A percentile compares a stretch with the other conserved stretches of the same genome.
These are phyloP conservation scores for Lasius platythorax DNA, from an alignment of 2,888 invertebrate species.

Conservation along the genomic window DNA sequence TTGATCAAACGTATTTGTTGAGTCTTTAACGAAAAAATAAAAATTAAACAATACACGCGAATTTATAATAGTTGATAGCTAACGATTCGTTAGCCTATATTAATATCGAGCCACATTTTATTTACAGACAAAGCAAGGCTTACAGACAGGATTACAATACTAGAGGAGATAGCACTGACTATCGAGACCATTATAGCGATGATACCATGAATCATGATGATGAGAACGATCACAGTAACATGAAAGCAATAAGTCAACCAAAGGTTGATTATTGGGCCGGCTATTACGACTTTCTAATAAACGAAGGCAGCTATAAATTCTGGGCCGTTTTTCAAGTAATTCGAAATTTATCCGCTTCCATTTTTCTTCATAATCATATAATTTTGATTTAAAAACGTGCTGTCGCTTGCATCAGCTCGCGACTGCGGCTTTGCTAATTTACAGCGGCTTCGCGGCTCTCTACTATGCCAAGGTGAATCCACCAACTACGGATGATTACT, in stretches of 20 bases:
- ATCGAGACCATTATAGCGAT: slow-evolving; percentile 80
- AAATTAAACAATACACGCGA: background rate
- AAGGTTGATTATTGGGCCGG: slow-evolving; percentile 92
- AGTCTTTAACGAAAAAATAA: background rate
- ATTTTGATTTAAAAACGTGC: background rate
- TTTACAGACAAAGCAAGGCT: slow-evolving; percentile 75
- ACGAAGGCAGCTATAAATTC: slow-evolving; percentile 95
- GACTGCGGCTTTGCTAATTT: slow-evolving; percentile 92
- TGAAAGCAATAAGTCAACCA: slow-evolving; percentile 87
- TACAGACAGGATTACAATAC: slow-evolving; percentile 73
- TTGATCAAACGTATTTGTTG: background rate
- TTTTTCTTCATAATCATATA: background rate
- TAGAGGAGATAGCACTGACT: slow-evolving; percentile 57
- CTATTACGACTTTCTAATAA: slow-evolving; percentile 95
- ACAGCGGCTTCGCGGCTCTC: slow-evolving; percentile 94
- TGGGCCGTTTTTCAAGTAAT: slow-evolving; percentile 95
- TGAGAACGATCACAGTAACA: slow-evolving; percentile 64
- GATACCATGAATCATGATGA: slow-evolving; percentile 80
- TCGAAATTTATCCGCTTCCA: background rate
- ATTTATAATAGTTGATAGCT: background rate
- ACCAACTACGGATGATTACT: slow-evolving; percentile 92
- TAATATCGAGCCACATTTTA: background rate
- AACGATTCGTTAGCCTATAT: background rate
- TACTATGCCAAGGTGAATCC: slow-evolving; percentile 96
- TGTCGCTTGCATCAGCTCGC: slow-evolving; percentile 88